phyloP scores from a whole-genome alignment of 2,888 invertebrate species.

The Drosophila macrothrix region DNA sequence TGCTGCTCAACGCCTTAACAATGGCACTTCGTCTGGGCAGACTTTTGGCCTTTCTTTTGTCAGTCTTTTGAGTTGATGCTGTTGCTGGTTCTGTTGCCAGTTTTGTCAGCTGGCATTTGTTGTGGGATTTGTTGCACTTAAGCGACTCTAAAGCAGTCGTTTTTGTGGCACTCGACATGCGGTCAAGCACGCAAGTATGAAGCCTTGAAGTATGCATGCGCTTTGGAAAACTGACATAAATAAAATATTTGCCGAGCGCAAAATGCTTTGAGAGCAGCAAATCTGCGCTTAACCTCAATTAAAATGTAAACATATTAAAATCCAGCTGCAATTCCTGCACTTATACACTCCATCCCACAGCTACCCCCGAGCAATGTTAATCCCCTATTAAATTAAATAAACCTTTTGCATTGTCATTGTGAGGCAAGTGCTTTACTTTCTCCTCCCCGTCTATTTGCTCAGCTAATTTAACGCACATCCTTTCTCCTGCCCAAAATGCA shows the following conservation, averaged over 20 bases:
- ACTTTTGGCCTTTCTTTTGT: slow-evolving; percentile 42
- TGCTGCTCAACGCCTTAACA: slow-evolving; percentile 67
- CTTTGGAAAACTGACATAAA: slow-evolving; percentile 62
- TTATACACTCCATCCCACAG: background rate
- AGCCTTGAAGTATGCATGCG: slow-evolving; percentile 70
- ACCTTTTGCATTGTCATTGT: slow-evolving; percentile 58
- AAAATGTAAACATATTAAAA: slow-evolving; percentile 80
- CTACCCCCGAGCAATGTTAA: slow-evolving; percentile 24
- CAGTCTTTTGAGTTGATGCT: slow-evolving; percentile 34
- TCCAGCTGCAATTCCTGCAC: slow-evolving; percentile 36
- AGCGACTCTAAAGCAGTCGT: slow-evolving; percentile 45
- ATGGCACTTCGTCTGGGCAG: slow-evolving; percentile 61
- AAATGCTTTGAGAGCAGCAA: slow-evolving; percentile 48
- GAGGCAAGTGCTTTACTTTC: slow-evolving; percentile 31
- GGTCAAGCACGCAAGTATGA: slow-evolving; percentile 62
- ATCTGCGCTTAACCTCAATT: slow-evolving; percentile 80
- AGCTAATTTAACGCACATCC: slow-evolving; percentile 65
- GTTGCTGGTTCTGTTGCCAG: slow-evolving; percentile 34
- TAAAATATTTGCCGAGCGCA: slow-evolving; percentile 61
- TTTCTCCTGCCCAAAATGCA: slow-evolving; percentile 54
- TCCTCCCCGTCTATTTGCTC: slow-evolving; percentile 48
- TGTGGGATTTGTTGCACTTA: slow-evolving; percentile 67
- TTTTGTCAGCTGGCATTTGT: slow-evolving; percentile 44
- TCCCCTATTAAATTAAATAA: slow-evolving; percentile 70
- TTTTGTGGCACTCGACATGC: slow-evolving; percentile 58